Evolutionary conservation across 2,113 vertebrate genomes (phyloP).

Genomic region (Ictalurus furcatus): DNA sequence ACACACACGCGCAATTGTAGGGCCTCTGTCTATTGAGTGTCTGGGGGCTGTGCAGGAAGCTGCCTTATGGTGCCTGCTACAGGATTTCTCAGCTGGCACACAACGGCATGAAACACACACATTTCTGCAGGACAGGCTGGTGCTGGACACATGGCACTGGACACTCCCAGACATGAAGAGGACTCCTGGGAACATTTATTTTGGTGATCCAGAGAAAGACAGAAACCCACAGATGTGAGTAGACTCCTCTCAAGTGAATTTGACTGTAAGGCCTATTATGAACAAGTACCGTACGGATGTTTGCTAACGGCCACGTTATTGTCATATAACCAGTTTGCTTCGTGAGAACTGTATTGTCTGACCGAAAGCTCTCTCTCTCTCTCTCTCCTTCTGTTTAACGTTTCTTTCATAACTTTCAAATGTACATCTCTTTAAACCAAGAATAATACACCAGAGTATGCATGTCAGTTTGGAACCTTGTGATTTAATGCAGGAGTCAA

Average conservation of each 20-base stretch:
- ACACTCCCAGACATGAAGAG: conserved; percentile 34
- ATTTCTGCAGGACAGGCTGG: conserved; percentile 13
- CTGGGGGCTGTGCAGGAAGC: conserved; percentile 8
- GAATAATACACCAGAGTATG: not conserved
- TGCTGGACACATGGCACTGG: conserved; percentile 23
- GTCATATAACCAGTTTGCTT: not conserved
- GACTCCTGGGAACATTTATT: conserved; percentile 29
- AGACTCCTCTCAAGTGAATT: not conserved
- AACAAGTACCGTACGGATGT: not conserved
- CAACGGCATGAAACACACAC: conserved; percentile 10
- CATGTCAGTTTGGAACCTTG: not conserved
- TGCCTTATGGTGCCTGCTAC: not conserved
- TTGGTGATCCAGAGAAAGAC: conserved; percentile 23
- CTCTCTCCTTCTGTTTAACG: not conserved
- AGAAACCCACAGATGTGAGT: conserved; percentile 26
- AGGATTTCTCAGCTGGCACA: conserved; percentile 29
- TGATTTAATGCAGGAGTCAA: not conserved
- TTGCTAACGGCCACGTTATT: not conserved
- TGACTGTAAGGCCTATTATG: not conserved
- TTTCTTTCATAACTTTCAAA: no score
- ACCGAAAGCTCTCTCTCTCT: not conserved
- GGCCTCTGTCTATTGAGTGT: conserved; percentile 15
- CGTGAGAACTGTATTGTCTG: not conserved
- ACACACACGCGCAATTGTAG: not conserved
- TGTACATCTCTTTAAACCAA: not conserved